These are phyloP conservation scores for Caenorhabditis sp. DNA, from an alignment of 2,888 invertebrate species.

Conservation along the genomic window DNA sequence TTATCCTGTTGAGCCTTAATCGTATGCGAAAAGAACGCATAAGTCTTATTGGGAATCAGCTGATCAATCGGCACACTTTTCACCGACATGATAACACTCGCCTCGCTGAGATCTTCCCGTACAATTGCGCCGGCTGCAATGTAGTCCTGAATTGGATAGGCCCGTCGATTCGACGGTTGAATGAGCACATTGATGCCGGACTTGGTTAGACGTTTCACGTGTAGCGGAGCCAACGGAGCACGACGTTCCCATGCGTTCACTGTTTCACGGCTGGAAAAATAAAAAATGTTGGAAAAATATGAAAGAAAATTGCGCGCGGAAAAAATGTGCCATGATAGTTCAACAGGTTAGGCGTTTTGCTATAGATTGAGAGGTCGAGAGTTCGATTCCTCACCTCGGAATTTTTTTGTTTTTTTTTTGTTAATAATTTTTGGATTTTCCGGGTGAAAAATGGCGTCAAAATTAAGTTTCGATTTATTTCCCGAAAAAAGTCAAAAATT, in stretches of 20 bases:
- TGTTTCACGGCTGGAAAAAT: slow-evolving; percentile 72
- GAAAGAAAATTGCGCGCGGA: no score
- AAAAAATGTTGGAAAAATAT: no score
- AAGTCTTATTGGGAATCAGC: slow-evolving; percentile 93
- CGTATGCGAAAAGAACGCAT: slow-evolving; percentile 98
- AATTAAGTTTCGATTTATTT: no score
- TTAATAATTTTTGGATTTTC: no score
- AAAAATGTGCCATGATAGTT: no score
- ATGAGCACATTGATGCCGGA: slow-evolving; percentile 92
- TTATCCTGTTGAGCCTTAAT: slow-evolving; percentile 98
- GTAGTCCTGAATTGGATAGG: slow-evolving; percentile 96
- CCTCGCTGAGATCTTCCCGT: slow-evolving; percentile 94
- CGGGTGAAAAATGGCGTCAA: no score
- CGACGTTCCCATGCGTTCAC: slow-evolving; percentile 78
- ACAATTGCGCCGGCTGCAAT: slow-evolving; percentile 89
- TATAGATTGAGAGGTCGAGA: no score
- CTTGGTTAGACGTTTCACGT: slow-evolving; percentile 86
- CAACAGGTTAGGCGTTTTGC: no score
- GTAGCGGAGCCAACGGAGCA: slow-evolving; percentile 90
- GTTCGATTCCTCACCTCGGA: no score
- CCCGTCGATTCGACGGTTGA: slow-evolving; percentile 95
- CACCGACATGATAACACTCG: slow-evolving; percentile 94
- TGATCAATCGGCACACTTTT: slow-evolving; percentile 81
- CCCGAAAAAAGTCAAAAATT: no score
- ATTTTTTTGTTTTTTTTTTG: no score